Evolutionary conservation across 2,113 vertebrate genomes (phyloP), one percentile per base, ranked within the genome.

Genomic region (Pteropus alecto): DNA sequence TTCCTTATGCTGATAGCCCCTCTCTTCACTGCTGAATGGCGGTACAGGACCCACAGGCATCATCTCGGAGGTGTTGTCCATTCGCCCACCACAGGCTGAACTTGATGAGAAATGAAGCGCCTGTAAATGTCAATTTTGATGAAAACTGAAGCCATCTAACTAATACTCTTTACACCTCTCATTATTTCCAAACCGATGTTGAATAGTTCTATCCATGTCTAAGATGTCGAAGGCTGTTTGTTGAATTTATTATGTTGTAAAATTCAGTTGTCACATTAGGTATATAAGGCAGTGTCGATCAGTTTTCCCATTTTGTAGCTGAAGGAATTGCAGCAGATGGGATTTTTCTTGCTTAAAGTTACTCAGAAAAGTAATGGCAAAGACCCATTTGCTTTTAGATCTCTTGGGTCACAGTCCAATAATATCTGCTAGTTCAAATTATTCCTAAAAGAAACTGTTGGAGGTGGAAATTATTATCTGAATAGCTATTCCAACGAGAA

Each of bases 391-490:
- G 54, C 58, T 93, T 96, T 86, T 73, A 87, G 82, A 38, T 92
- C 28, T 92, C 74, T 82, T 82, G 74, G 67, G 79, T 82, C n/a
- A 68, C 38, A 35, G 58, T 85, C 58, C 84, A 92, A 71, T 70
- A 61, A 82, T 63, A 87, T 48, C 68, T 87, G 81, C 58, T 68
- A 84, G 54, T 46, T 68, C 43, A 85, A 93, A 90, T 95, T 95
- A 58, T 97, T 94, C 48, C 87, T 90, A 76, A 96, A 93, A 91
- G 81, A 79, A 97, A 78, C 67, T 30, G 63, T 43, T 93, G 92
- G 61, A 83, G 95, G 87, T 84, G 54, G 38, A 96, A 97, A 95
- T 91, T 73, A 95, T 77, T 93, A 96, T 93, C 90, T 97, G 95
- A 95, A 90, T 60, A 90, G 90, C 77, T 79, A 96, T 71, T 94